A percentile compares a stretch with the other conserved stretches of the same genome.
Conservation (phyloP, 1,140 invertebrate genomes). For the Hermetia illucens region DNA sequence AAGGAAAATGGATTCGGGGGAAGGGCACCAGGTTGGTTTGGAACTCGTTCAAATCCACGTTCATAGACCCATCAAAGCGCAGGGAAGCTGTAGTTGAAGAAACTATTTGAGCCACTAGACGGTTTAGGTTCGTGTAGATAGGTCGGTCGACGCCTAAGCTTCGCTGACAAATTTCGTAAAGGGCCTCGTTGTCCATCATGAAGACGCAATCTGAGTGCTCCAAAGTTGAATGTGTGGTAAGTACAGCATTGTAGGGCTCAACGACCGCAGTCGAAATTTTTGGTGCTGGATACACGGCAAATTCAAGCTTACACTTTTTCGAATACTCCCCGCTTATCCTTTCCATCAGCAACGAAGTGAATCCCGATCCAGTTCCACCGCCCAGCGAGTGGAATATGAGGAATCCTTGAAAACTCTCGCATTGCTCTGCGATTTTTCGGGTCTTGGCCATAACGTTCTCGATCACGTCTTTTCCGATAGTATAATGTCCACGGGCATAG, state of each 20-base stretch:
- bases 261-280: conserved; percentile 68
- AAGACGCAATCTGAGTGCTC: conserved; percentile 67
- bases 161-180: conserved; percentile 64
- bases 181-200: conserved; percentile 75
- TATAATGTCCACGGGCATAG: conserved; percentile 62
- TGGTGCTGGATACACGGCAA: conserved; percentile 61
- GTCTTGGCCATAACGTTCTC: conserved; percentile 54
- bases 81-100: conserved; percentile 67
- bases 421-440: conserved; percentile 63
- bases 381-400: conserved; percentile 71
- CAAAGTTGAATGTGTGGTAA: conserved; percentile 63
- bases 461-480: conserved; percentile 65
- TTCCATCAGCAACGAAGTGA: conserved; percentile 53
- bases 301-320: conserved; percentile 55
- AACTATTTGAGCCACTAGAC: conserved; percentile 53
- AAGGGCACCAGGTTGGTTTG: conserved; percentile 61
- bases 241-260: conserved; percentile 73
- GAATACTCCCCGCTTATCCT: conserved; percentile 43
- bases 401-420: conserved; percentile 66
- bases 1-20: conserved; percentile 59
- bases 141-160: conserved; percentile 55
- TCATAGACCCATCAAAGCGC: conserved; percentile 68
- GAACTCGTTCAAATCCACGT: conserved; percentile 74
- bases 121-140: conserved; percentile 60
- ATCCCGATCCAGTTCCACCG: conserved; percentile 64